phyloP scores from a whole-genome alignment of 2,113 vertebrate genomes.

The Aphelocoma coerulescens region DNA sequence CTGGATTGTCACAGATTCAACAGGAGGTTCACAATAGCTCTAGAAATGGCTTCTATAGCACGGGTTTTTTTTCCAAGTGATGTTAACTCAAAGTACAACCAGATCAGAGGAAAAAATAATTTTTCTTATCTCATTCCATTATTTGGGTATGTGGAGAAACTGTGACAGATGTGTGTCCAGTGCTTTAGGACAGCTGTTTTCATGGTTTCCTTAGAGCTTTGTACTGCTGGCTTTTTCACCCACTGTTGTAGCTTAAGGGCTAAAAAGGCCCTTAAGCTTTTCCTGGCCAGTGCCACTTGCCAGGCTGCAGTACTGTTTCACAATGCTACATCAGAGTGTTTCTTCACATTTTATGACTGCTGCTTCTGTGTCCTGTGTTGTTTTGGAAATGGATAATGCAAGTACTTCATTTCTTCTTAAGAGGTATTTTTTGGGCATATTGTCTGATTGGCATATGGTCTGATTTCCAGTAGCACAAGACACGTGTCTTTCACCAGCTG shows the following conservation, averaged over 20 bases:
- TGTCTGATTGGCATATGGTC: too few species aligned
- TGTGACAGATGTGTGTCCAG: neutral
- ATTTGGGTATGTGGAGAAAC: neutral
- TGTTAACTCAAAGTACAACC: neutral
- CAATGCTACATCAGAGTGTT: neutral
- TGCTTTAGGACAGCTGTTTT: neutral
- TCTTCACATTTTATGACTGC: neutral
- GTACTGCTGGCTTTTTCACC: neutral
- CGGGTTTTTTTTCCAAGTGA: rapidly evolving
- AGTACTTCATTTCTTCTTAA: neutral
- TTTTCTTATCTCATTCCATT: neutral
- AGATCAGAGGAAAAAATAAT: neutral
- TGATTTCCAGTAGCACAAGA: neutral
- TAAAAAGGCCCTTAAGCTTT: neutral
- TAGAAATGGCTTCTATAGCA: neutral
- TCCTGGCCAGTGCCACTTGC: neutral
- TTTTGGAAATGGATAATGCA: neutral
- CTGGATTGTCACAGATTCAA: neutral
- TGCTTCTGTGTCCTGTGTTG: neutral
- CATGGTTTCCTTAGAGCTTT: neutral
- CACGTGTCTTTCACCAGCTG: neutral
- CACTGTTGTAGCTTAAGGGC: neutral
- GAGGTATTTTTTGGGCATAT: neutral
- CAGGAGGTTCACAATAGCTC: neutral
- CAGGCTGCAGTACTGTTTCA: neutral